phyloP scores from a whole-genome alignment of 2,113 vertebrate genomes.

The Sapajus apella region DNA sequence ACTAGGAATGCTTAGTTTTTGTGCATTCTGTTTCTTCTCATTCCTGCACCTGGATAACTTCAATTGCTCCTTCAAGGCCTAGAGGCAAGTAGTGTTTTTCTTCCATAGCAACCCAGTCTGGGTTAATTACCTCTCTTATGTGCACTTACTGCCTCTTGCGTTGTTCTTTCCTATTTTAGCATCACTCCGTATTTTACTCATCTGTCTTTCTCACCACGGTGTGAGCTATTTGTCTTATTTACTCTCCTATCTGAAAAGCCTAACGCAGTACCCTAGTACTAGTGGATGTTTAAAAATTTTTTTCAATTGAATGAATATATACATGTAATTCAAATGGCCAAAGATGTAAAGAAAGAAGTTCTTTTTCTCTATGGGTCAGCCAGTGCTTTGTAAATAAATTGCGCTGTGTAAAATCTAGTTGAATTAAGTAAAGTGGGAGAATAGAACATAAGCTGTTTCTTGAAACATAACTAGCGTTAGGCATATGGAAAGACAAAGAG shows the following conservation, averaged over 20 bases:
- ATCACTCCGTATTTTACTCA: not conserved
- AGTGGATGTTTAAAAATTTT: not conserved
- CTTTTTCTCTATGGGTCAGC: not conserved
- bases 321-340: not conserved
- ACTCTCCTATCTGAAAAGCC: not conserved
- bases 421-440: not conserved
- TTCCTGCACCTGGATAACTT: not conserved
- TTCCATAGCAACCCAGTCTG: not conserved
- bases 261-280: not conserved
- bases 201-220: not conserved
- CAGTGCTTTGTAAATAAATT: not conserved
- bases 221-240: not conserved
- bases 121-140: not conserved
- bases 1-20: not conserved
- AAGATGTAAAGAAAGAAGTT: not conserved
- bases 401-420: not conserved
- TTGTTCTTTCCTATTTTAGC: not conserved
- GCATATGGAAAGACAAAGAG: not conserved
- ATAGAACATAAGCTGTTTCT: not conserved
- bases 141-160: not conserved
- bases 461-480: not conserved
- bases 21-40: not conserved
- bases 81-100: not conserved
- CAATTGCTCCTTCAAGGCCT: not conserved
- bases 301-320: not conserved